A percentile compares a stretch with the other conserved stretches of the same genome.
Evolutionary conservation across 2,888 invertebrate genomes (phyloP).

Genomic region (Acutogordius australiensis): DNA sequence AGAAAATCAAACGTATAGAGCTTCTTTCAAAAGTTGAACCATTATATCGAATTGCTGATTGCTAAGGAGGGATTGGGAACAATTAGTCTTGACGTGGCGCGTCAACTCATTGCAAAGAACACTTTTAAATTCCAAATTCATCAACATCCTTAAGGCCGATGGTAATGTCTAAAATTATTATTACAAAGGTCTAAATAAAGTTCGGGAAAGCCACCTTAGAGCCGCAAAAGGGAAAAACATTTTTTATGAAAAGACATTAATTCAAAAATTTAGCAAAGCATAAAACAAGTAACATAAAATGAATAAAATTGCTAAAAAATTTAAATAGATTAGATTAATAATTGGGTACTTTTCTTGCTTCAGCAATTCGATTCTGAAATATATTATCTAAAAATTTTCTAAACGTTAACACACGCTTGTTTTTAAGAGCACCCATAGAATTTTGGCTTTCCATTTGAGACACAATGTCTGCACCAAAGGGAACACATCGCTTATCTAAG

Average conservation of each 20-base stretch:
- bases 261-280: not conserved
- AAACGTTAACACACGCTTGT: conserved; percentile 48
- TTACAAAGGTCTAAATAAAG: not conserved
- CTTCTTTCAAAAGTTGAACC: conserved; percentile 71
- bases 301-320: not conserved
- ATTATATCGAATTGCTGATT: conserved; percentile 86
- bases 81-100: conserved; percentile 52
- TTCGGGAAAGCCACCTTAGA: not conserved
- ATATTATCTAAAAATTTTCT: conserved; percentile 68
- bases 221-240: not conserved
- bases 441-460: not conserved
- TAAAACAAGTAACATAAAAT: too few species aligned
- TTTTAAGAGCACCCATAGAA: not conserved
- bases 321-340: too few species aligned
- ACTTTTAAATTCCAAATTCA: conserved; percentile 53
- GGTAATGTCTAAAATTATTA: conserved; percentile 39
- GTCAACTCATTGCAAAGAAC: conserved; percentile 59
- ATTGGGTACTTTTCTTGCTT: conserved; percentile 43
- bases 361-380: conserved; percentile 82
- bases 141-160: conserved; percentile 60
- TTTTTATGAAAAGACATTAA: not conserved
- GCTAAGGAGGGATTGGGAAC: conserved; percentile 54
- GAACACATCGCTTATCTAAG: too few species aligned
- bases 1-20: conserved; percentile 48
- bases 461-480: not conserved